Evolutionary conservation across 1,140 invertebrate species (phyloP).

Genomic region (Cotesia typhae): DNA sequence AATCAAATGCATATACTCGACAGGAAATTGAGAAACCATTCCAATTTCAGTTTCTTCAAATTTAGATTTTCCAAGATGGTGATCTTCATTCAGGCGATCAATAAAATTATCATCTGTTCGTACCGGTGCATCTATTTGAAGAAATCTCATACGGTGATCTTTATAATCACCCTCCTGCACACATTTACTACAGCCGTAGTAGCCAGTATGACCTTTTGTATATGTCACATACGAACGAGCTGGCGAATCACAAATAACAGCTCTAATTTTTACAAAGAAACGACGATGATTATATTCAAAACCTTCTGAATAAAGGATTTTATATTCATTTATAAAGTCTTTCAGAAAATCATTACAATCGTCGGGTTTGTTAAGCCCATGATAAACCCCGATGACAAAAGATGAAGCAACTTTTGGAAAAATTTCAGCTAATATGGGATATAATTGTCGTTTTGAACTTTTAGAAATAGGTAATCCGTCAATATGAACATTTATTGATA

Average conservation of each 20-base stretch:
- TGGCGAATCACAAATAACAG: constrained; percentile 45
- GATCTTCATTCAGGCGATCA: too few relatives aligned
- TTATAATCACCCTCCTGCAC: too few relatives aligned
- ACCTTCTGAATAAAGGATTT: constrained; percentile 34
- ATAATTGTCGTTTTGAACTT: constrained; percentile 42
- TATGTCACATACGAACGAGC: constrained; percentile 29
- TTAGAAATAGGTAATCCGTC: constrained; percentile 43
- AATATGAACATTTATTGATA: constrained; percentile 36
- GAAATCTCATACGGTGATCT: too few relatives aligned
- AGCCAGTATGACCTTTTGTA: too few relatives aligned
- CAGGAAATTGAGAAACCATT: too few relatives aligned
- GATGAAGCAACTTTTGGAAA: constrained; percentile 24
- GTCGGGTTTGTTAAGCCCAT: constrained; percentile 41
- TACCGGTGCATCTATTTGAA: too few relatives aligned
- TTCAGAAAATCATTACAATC: constrained; percentile 38
- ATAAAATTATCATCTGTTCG: too few relatives aligned
- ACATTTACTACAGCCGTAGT: too few relatives aligned
- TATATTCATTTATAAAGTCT: constrained; percentile 43
- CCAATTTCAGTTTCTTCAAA: too few relatives aligned
- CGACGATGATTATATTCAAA: constrained; percentile 31
- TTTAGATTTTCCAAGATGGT: too few relatives aligned
- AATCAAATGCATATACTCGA: too few relatives aligned
- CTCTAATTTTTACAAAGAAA: constrained; percentile 39
- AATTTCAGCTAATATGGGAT: constrained; percentile 43
- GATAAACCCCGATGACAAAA: constrained; percentile 42